A percentile compares a stretch with the other conserved stretches of the same genome.
These are phyloP conservation scores for Perdita meconis DNA, from an alignment of 2,888 invertebrate species.

Conservation along the genomic window DNA sequence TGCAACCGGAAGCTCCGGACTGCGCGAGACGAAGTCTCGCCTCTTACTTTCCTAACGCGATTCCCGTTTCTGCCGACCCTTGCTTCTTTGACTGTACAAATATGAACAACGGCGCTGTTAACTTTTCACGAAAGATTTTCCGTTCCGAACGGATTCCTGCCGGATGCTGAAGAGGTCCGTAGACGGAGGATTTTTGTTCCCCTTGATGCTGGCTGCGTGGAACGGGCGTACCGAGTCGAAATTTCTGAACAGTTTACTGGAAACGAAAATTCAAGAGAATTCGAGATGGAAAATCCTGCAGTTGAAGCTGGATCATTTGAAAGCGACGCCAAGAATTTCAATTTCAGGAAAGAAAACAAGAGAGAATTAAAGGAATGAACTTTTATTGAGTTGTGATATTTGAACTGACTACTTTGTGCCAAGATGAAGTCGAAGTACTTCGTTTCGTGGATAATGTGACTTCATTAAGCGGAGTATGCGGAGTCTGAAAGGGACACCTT, in stretches of 20 bases:
- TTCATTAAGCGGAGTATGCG: too few species aligned
- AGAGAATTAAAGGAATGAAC: too few species aligned
- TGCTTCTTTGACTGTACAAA: conserved; percentile 27
- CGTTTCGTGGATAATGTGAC: too few species aligned
- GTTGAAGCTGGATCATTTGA: too few species aligned
- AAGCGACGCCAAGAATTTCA: too few species aligned
- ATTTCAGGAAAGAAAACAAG: too few species aligned
- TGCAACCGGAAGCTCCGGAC: conserved; percentile 16
- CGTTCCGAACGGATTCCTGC: not conserved
- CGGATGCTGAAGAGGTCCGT: not conserved
- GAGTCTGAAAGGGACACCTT: too few species aligned
- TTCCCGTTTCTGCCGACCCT: conserved; percentile 1
- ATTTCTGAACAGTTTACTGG: not conserved
- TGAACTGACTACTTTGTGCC: too few species aligned
- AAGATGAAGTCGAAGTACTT: too few species aligned
- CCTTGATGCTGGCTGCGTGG: not conserved
- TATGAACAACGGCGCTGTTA: conserved; percentile 35
- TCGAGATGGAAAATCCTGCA: too few species aligned
- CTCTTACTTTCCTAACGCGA: conserved; percentile 18
- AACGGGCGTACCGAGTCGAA: not conserved
- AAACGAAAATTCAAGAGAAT: not conserved
- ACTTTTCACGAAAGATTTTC: conserved; percentile 14
- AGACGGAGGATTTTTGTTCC: not conserved
- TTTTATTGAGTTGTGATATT: too few species aligned
- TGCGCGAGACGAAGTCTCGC: conserved; percentile 19